Base-by-base conservation (phyloP, 2,113 vertebrate species). In the Dendrocopos noguchii region DNA sequence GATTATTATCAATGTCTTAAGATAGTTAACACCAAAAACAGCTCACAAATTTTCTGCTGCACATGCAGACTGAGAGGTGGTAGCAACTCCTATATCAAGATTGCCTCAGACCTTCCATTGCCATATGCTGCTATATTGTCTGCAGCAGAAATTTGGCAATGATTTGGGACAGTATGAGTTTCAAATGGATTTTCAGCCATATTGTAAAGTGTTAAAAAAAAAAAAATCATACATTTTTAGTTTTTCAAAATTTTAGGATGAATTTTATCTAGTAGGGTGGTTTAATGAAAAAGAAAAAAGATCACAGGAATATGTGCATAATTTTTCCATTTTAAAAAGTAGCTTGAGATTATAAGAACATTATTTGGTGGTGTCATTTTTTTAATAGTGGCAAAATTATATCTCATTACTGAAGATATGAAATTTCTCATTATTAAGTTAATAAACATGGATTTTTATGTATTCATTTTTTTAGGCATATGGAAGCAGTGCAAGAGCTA, bases 401-500 rank as follows among this genome's bases (percentile, higher is more conserved):
- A 17, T 56, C 2, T 70, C 3, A 77, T 84, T 80, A 31, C 17
- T 11, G 25, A 47, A 63, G 14, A 56, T 31, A 47, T 47, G 6
- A 87, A 87, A 34, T 1, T 0, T 53, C 20, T 89, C 36, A 39
- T 84, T 67, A 70, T 88, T 73, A 65, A 44, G 15, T 29, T 78
- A 79, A 90, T 84, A 79, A 80, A 60, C 11, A 9, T 10, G 22
- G 19, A 4, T 39, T 2, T 19, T n/a, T n/a, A n/a, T n/a, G 1
- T 2, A 7, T 39, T 39, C 39, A 47, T 64, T 95, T 57, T 77
- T 77, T 91, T 70, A 86, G 50, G 67, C 61, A 83, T 68, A 74
- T 95, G 79, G 84, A 96, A 91, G 71, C 81, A 90, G 68, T 87
- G 56, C 92, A 87, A 93, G 42, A 95, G 25, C 66, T 94, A 67